Conservation (phyloP, 2,888 invertebrate species). For the Lepidonotus clava region DNA sequence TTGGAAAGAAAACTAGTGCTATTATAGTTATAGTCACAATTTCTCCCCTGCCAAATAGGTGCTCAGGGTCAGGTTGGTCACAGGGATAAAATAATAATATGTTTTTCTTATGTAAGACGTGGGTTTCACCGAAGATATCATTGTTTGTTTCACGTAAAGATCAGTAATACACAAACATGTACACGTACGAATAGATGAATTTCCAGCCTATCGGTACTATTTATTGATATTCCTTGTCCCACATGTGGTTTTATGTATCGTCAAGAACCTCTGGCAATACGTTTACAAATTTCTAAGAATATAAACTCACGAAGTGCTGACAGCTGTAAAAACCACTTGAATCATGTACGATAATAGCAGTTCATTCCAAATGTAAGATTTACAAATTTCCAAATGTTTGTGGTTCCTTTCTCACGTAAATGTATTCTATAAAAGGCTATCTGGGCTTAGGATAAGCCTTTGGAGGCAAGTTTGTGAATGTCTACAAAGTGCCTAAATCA, state of each 20-base stretch:
- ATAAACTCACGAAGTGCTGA: not conserved
- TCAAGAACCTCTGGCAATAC: too few species aligned
- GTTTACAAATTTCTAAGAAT: too few species aligned
- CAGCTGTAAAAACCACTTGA: not conserved
- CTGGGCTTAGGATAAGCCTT: not conserved
- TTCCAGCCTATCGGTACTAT: not conserved
- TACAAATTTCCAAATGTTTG: not conserved
- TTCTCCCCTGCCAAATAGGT: conserved; percentile 28
- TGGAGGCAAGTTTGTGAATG: not conserved
- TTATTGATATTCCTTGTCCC: not conserved
- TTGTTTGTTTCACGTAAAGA: not conserved
- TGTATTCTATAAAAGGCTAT: not conserved
- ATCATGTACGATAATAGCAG: not conserved
- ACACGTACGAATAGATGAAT: not conserved
- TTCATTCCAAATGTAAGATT: not conserved
- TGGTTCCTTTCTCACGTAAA: not conserved
- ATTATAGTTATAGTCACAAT: not conserved
- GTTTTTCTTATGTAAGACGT: not conserved
- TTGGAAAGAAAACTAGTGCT: not conserved
- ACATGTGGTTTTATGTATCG: not conserved
- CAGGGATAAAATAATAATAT: not conserved
- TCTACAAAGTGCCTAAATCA: not conserved
- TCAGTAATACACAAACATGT: not conserved
- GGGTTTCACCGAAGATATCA: not conserved
- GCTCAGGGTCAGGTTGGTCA: not conserved